phyloP scores from a whole-genome alignment of 2,797 vertebrate species.

The Acipenser oxyrinchus region DNA sequence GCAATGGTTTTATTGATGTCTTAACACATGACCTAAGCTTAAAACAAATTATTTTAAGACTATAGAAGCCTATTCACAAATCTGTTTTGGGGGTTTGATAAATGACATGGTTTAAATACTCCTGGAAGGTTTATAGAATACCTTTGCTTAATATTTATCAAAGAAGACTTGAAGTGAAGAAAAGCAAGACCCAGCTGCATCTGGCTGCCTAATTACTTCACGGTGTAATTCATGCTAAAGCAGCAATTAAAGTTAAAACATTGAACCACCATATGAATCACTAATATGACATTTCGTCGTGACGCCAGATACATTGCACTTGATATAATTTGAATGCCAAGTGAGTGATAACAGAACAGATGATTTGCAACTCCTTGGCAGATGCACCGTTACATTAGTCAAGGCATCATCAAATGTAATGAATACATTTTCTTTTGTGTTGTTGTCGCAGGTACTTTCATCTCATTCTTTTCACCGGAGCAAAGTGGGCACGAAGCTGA shows the following conservation, averaged over 20 bases:
- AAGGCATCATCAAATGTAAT: conserved; percentile 30
- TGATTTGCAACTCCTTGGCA: conserved; percentile 47
- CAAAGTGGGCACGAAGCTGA: conserved; percentile 25
- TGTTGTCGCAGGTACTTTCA: too few species aligned
- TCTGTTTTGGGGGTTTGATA: too few species aligned
- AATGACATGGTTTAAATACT: too few species aligned
- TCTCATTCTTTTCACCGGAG: not conserved
- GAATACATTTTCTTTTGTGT: too few species aligned
- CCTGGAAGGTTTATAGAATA: too few species aligned
- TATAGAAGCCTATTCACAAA: too few species aligned
- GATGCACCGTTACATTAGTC: conserved; percentile 55
- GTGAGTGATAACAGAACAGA: conserved; percentile 25
- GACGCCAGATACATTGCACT: conserved; percentile 33
- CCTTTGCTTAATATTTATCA: too few species aligned
- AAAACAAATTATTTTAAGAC: too few species aligned
- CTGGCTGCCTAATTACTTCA: conserved; percentile 37
- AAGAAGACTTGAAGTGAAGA: not conserved
- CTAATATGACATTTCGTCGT: conserved; percentile 46
- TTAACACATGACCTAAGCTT: too few species aligned
- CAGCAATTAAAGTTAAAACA: conserved; percentile 49
- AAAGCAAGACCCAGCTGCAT: conserved; percentile 26
- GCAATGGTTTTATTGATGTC: too few species aligned
- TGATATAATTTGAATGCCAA: conserved; percentile 34
- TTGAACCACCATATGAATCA: conserved; percentile 44
- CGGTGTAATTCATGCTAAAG: conserved; percentile 39